Base-by-base conservation (phyloP, 92 coral and sea anemone genomes). In the Nematostella vectensis region DNA sequence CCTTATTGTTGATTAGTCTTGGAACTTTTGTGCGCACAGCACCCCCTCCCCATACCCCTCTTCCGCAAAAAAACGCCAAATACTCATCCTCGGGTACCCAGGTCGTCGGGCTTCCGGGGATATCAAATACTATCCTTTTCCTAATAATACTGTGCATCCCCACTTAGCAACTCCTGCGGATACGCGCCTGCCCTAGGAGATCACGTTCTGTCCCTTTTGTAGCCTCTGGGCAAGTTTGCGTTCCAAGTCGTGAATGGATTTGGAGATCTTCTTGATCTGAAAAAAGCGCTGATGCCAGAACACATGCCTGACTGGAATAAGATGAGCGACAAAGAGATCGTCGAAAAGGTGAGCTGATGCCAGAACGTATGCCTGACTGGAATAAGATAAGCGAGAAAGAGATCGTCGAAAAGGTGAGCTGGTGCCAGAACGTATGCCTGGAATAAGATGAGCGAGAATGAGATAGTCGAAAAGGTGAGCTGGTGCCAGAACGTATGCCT, bases 181-280 rank as follows among this genome's bases (percentile, higher is more conserved):
- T n/a, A n/a, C n/a, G n/a, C n/a, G n/a, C n/a, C n/a, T n/a, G n/a
- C n/a, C n/a, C n/a, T n/a, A 15, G 15, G 40, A 33, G 40, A 6
- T 15, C 40, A 6, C 29, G 16, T 39, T 33, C 8, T 33, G 15
- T 33, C 15, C 15, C 15, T 58, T 1, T 50, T 48, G 1, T 27
- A 80, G 83, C 54, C 17, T 6, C 58, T 81, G 16, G 63, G 48
- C 31, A 52, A 61, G 29, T 79, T 79, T 71, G 88, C 88, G 3
- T 80, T 85, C 55, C 88, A 80, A 80, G 26, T 85, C 10, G 49
- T 80, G 0, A 85, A 85, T 85, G 88, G 78, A 15, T 54, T 42
- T 1, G 87, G 87, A 28, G 94, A 85, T 61, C 68, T 69, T 47
- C 0, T 66, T 0, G 83, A 82, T 20, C 56, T 85, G 20, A 0